These are phyloP conservation scores for Thyatira batis DNA, from an alignment of 2,888 invertebrate genomes.

Conservation along the genomic window DNA sequence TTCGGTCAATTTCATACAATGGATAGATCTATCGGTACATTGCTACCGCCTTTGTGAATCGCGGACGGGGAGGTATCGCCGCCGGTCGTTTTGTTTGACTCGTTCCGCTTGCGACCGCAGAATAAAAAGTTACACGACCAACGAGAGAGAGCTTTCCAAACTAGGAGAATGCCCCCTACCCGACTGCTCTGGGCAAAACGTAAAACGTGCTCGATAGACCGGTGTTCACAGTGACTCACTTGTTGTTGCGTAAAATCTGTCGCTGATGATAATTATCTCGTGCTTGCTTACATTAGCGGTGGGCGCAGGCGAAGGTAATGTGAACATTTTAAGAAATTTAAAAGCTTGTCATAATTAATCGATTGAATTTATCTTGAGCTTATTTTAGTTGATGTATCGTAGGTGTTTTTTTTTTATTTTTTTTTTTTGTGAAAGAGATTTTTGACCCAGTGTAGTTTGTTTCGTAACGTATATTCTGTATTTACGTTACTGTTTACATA, in stretches of 20 bases:
- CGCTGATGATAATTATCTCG: not conserved
- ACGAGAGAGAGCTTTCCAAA: slow-evolving; percentile 17
- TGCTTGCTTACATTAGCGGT: not conserved
- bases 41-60: slow-evolving; percentile 30
- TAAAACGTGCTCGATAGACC: slow-evolving; percentile 14
- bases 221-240: slow-evolving; percentile 2
- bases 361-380: not conserved
- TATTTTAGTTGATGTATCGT: not conserved
- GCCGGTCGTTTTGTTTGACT: slow-evolving; percentile 43
- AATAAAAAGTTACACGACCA: slow-evolving; percentile 25
- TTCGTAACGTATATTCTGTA: too few relatives aligned
- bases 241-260: slow-evolving; percentile 5
- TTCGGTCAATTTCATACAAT: slow-evolving; percentile 36
- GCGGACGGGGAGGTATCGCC: slow-evolving; percentile 29
- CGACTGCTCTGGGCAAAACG: slow-evolving; percentile 2
- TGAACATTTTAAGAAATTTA: not conserved
- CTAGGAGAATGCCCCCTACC: slow-evolving; percentile 24
- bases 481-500: too few relatives aligned
- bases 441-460: too few relatives aligned
- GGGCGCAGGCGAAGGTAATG: not conserved
- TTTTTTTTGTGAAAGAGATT: too few relatives aligned
- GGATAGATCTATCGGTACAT: slow-evolving; percentile 21
- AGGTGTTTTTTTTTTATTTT: too few relatives aligned
- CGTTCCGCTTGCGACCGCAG: slow-evolving; percentile 28
- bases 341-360: not conserved